These are phyloP conservation scores for Enteromius radiatus DNA, from an alignment of 2,797 vertebrate species.

Conservation along the genomic window DNA sequence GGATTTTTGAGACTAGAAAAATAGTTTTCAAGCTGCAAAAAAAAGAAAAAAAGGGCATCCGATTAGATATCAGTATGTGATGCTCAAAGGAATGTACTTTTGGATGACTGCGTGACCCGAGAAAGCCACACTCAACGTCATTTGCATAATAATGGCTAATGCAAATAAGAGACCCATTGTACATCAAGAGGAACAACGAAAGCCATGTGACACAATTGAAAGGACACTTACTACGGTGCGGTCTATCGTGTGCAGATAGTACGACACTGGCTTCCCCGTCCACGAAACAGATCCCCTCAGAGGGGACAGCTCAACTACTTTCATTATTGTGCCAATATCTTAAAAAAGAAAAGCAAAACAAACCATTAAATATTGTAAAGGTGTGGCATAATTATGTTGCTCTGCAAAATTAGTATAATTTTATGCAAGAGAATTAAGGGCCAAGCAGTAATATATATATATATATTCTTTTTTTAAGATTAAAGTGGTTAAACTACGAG, in stretches of 20 bases:
- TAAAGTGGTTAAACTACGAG: too few relatives aligned
- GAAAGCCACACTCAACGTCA: not conserved
- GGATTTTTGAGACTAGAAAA: slow-evolving; percentile 99
- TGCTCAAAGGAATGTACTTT: not conserved
- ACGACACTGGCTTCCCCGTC: slow-evolving; percentile 99
- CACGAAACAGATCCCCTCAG: slow-evolving; percentile 97
- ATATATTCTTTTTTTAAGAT: too few relatives aligned
- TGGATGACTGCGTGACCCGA: not conserved
- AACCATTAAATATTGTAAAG: not conserved
- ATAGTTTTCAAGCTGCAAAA: slow-evolving; percentile 99
- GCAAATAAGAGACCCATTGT: slow-evolving; percentile 8
- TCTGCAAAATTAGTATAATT: too few relatives aligned
- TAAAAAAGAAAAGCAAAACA: slow-evolving; percentile 29
- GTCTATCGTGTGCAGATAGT: slow-evolving; percentile 99
- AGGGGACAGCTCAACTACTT: slow-evolving; percentile 96
- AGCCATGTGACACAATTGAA: not conserved
- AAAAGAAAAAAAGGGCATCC: slow-evolving; percentile 39
- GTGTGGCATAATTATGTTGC: not conserved
- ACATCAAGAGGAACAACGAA: slow-evolving; percentile 6
- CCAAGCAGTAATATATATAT: too few relatives aligned
- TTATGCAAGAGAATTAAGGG: too few relatives aligned
- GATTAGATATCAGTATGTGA: not conserved
- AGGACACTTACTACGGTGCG: slow-evolving; percentile 96
- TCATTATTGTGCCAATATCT: slow-evolving; percentile 99
- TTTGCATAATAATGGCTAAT: slow-evolving; percentile 4